Conservation (phyloP, 2,797 vertebrate genomes). For the Poecile montanus region DNA sequence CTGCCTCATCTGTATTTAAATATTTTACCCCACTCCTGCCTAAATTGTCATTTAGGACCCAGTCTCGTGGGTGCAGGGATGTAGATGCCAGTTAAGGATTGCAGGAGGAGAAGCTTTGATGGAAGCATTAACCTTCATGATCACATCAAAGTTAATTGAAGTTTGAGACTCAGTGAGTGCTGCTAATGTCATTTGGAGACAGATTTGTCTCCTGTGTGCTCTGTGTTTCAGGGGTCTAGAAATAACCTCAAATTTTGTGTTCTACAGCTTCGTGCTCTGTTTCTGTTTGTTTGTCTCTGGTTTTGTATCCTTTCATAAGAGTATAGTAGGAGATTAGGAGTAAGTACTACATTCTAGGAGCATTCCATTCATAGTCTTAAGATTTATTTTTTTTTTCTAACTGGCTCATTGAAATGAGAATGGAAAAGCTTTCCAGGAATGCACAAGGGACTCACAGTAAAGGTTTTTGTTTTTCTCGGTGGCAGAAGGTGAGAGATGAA, state of each 20-base stretch:
- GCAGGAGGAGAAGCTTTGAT: neutral
- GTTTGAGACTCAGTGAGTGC: neutral
- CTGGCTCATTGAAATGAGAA: slow-evolving; percentile 48
- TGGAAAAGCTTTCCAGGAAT: slow-evolving; percentile 16
- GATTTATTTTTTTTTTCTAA: neutral
- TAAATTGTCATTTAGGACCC: neutral
- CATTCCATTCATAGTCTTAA: neutral
- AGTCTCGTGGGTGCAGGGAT: fast-evolving
- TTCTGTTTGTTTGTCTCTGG: neutral
- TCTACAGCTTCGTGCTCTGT: neutral
- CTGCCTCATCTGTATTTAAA: neutral
- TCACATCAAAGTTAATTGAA: neutral
- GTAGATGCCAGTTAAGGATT: neutral
- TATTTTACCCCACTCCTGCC: neutral
- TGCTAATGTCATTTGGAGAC: neutral
- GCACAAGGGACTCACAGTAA: neutral
- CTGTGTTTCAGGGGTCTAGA: neutral
- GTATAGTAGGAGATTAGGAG: neutral
- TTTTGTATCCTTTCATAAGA: neutral
- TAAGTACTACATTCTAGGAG: neutral
- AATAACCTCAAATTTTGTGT: neutral
- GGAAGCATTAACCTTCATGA: neutral
- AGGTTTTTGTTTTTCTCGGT: neutral
- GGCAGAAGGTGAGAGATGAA: neutral
- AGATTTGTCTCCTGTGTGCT: neutral